Evolutionary conservation across 2,113 vertebrate genomes (phyloP).

Genomic region (Aptenodytes forsteri): DNA sequence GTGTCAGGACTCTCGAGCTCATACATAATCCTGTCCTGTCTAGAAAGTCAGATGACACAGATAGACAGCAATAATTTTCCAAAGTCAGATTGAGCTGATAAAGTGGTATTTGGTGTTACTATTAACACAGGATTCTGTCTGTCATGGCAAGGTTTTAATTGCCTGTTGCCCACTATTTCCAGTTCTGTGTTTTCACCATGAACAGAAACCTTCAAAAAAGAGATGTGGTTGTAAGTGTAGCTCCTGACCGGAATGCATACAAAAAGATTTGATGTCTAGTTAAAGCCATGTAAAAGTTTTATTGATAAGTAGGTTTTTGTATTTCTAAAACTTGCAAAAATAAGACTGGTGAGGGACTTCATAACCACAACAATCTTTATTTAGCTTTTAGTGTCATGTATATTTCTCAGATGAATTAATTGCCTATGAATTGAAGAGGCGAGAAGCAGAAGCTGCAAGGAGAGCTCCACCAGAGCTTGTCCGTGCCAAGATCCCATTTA

Average conservation of each 20-base stretch:
- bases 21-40: not conserved
- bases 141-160: not conserved
- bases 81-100: not conserved
- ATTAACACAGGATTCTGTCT: not conserved
- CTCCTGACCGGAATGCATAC: not conserved
- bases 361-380: not conserved
- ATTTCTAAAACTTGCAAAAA: not conserved
- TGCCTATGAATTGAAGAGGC: slow-evolving; percentile 85
- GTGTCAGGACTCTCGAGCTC: not conserved
- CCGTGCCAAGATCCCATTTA: slow-evolving; percentile 90
- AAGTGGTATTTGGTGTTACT: not conserved
- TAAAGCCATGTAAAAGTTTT: not conserved
- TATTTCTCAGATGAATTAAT: slow-evolving; percentile 89
- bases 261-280: not conserved
- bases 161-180: not conserved
- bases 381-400: not conserved
- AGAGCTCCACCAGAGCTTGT: slow-evolving; percentile 86
- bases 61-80: not conserved
- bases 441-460: slow-evolving; percentile 88
- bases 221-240: not conserved
- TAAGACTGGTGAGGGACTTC: not conserved
- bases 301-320: not conserved
- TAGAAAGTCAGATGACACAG: not conserved
- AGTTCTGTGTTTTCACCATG: not conserved
- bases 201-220: not conserved